Percentiles rank a stretch among this genome's conserved stretches.
Evolutionary conservation across 2,888 invertebrate genomes (phyloP).

Genomic region (Lissocephala sabroskyi): DNA sequence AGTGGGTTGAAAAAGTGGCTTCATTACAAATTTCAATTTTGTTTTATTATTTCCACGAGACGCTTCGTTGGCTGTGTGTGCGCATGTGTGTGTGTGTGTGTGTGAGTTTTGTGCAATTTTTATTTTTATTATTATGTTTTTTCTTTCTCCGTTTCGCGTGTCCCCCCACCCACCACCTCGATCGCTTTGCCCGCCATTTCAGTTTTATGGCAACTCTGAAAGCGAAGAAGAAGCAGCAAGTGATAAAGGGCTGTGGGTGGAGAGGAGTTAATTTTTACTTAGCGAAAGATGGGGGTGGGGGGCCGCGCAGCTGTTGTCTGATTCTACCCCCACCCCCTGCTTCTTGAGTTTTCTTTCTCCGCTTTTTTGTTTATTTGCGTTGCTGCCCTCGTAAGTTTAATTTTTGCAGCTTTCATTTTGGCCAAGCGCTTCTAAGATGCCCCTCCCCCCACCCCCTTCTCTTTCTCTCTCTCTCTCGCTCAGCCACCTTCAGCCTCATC

Average conservation of each 20-base stretch:
- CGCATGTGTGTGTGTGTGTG: conserved; percentile 14
- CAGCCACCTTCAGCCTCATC: conserved; percentile 29
- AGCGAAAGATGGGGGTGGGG: too few species aligned
- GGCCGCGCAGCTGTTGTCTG: too few species aligned
- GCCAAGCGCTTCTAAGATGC: conserved; percentile 34
- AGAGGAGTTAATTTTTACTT: too few species aligned
- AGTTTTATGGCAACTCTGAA: conserved; percentile 1
- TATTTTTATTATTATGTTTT: conserved; percentile 48
- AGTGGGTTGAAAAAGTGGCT: conserved; percentile 54
- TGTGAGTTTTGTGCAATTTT: conserved; percentile 26
- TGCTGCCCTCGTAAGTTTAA: conserved; percentile 42
- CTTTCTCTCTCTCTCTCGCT: background rate
- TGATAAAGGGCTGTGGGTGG: too few species aligned
- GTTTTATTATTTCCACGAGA: conserved; percentile 65
- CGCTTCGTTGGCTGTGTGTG: conserved; percentile 14
- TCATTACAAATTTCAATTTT: conserved; percentile 69
- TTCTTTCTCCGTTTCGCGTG: conserved; percentile 28
- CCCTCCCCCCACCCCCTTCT: conserved; percentile 6
- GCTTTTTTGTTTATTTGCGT: conserved; percentile 25
- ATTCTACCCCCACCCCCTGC: conserved; percentile 10
- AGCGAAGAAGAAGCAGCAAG: too few species aligned
- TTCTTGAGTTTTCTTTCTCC: conserved; percentile 19
- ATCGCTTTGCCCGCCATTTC: conserved; percentile 3
- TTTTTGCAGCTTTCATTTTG: conserved; percentile 48
- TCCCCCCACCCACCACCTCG: too few species aligned